Base-by-base conservation (phyloP, 1,140 invertebrate genomes). In the Adoxophyes honmai region DNA sequence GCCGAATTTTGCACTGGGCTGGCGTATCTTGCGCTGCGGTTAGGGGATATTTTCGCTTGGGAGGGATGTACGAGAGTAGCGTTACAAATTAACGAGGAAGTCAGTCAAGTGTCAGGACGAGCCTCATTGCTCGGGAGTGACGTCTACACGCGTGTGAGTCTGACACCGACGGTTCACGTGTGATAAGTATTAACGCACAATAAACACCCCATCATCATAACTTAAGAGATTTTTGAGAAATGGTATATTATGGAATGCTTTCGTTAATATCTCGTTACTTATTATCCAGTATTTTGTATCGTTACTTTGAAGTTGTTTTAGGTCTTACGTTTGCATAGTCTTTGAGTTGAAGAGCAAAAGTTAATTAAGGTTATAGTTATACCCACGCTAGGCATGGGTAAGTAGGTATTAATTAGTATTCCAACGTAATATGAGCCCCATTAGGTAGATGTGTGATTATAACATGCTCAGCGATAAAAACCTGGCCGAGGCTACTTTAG, bases 11-110 rank as follows among this genome's bases (percentile, higher is more conserved):
- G 57, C 53, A 52, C 42, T 55, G 57, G 16, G 37, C 11, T 39
- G 57, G 52, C 52, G 57, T 51, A 18, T 10, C 6, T 48, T 18
- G 15, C 37, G 53, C 59, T 61, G 62, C 58, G 52, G 57, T 62
- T 64, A 60, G 54, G 56, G 56, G 39, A 56, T 66, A 73, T 57
- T 78, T 70, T 70, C 64, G 62, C 62, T 42, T 58, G 57, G 28
- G 37, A 57, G 48, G 18, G 48, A 62, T 52, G 61, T 62, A 66
- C 64, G 56, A 60, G 70, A 70, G 72, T 70, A 71, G 73, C 60
- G 70, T 76, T 74, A 76, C 78, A 75, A 83, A 86, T 82, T 83
- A 86, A 83, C 73, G 72, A 80, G 73, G 59, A 60, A 78, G 74
- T 82, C 79, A 81, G 74, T 83, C 77, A 81, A 73, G 75, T 81